phyloP scores from a whole-genome alignment of 2,797 vertebrate species.

The Lacerta agilis region DNA sequence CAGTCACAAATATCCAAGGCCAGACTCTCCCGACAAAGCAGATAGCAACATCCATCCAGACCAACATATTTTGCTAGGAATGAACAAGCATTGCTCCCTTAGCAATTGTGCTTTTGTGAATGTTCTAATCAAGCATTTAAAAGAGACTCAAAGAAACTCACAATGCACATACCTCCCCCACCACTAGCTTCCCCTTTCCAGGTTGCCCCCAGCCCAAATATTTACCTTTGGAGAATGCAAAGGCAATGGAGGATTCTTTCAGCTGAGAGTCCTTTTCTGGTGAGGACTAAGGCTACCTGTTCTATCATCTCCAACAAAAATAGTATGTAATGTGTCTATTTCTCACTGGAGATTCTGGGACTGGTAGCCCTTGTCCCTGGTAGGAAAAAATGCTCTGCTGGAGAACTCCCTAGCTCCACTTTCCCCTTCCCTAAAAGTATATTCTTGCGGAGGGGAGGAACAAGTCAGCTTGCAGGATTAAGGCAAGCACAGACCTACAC shows the following conservation, averaged over 20 bases:
- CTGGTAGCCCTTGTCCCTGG: background rate
- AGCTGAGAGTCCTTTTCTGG: background rate
- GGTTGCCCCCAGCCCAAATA: background rate
- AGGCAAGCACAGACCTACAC: background rate
- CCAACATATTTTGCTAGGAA: background rate
- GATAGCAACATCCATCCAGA: background rate
- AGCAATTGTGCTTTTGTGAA: background rate
- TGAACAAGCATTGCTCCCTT: background rate
- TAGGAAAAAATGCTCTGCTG: background rate
- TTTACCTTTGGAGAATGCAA: background rate
- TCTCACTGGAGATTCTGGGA: background rate
- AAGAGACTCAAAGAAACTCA: background rate
- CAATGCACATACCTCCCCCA: background rate
- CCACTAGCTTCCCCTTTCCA: background rate
- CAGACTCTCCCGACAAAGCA: background rate
- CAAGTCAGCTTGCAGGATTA: background rate
- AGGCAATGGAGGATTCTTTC: background rate
- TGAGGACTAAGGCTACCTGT: background rate
- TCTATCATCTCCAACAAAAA: background rate
- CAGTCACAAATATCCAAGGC: background rate
- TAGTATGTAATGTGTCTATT: background rate
- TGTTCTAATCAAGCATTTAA: background rate
- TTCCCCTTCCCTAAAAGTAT: background rate
- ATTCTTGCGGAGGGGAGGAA: background rate
- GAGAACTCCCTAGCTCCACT: background rate